phyloP scores from a whole-genome alignment of 2,113 vertebrate species.

The Cairina moschata region DNA sequence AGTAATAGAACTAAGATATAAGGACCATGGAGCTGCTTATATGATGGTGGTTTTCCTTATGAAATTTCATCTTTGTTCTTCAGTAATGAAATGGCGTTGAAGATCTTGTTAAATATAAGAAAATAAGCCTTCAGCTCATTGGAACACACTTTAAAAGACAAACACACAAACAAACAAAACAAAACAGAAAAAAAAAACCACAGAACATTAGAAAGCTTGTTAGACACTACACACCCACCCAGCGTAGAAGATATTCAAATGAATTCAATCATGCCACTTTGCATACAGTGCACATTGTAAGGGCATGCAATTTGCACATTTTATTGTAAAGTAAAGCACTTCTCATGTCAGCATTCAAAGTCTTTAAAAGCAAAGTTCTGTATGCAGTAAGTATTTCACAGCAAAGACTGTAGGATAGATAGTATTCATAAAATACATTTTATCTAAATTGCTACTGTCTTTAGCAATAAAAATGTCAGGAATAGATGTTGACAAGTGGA shows the following conservation, averaged over 20 bases:
- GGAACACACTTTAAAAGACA: neutral
- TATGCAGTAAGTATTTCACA: neutral
- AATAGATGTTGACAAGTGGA: slow-evolving; percentile 52
- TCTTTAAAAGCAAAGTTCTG: slow-evolving; percentile 48
- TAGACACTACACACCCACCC: slow-evolving; percentile 12
- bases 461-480: slow-evolving; percentile 36
- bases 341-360: slow-evolving; percentile 37
- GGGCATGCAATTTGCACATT: slow-evolving; percentile 9
- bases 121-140: neutral
- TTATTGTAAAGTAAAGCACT: slow-evolving; percentile 43
- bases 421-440: slow-evolving; percentile 65
- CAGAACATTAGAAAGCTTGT: slow-evolving; percentile 1
- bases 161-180: too few species aligned
- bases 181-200: neutral
- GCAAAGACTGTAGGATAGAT: slow-evolving; percentile 11
- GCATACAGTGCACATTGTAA: neutral
- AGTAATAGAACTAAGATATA: neutral
- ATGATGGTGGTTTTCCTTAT: neutral
- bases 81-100: neutral
- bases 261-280: slow-evolving; percentile 14
- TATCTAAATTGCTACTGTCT: slow-evolving; percentile 57
- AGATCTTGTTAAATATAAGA: neutral
- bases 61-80: neutral
- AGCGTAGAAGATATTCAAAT: neutral
- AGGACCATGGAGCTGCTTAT: neutral